Evolutionary conservation across 2,113 vertebrate species (phyloP), one percentile per base, ranked within the genome.

Genomic region (Barbus barbus): DNA sequence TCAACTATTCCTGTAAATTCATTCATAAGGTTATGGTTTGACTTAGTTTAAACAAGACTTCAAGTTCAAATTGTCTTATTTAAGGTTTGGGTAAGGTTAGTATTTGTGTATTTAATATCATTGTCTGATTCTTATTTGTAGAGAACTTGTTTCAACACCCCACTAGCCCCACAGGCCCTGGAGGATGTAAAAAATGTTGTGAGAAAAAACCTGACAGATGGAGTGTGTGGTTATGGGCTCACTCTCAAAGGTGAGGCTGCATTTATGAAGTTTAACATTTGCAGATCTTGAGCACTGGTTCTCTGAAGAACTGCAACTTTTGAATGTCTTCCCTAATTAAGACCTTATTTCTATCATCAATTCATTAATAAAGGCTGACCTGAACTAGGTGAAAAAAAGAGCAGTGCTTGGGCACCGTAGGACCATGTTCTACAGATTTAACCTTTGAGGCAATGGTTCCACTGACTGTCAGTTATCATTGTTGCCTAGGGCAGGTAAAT

Each of bases 171-270:
- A 84, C 97, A 98, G 44, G 97, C 97, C 5, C 90, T 99, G 83
- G 97, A 99, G 91, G 98, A 99, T 22, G 98, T 99, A 14, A 99
- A 99, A 93, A 99, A 98, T 58, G 97, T 99, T 63, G 97, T 99
- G 81, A 95, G 96, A 90, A 98, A 97, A 93, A 98, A 99, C 82
- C 86, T 97, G 69, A 95, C 89, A 28, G 97, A 98, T 48, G 97
- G 98, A 48, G 96, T 99, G 80, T 91, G 92, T 65, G 95, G 97
- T 86, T 96, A 97, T 38, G 98, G 98, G 9, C 92, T 99, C 86
- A 97, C 96, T 0, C 89, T 99, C 84, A 97, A 97, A 95, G 98
- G 98, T 99, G 83, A 76, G 77, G 46, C 44, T 74, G 31, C 65
- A 36, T 22, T 69, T 36, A 31, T 22, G 18, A 69, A 69, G 18